Evolutionary conservation across 53 echinoderm and acorn worm genomes (phyloP).

Genomic region (Zoroaster sp.): DNA sequence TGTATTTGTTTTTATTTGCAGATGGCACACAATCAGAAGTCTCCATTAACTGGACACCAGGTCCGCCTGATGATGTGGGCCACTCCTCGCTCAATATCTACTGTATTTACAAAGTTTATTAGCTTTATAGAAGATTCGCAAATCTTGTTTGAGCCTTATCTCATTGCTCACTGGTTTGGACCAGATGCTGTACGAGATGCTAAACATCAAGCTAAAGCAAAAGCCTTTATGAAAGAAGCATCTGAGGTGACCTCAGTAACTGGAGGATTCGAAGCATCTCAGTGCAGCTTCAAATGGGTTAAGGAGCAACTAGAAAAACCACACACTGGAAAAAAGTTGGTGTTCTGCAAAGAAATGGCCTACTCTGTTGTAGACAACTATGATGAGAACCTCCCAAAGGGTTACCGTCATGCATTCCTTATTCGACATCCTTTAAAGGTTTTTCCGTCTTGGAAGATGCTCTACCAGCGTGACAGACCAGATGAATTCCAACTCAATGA

Average conservation of each 20-base stretch:
- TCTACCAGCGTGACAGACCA: neutral
- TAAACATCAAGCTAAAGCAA: neutral
- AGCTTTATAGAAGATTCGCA: neutral
- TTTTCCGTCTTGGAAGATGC: neutral
- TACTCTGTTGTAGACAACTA: neutral
- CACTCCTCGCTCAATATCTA: neutral
- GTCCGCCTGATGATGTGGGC: neutral
- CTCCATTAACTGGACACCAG: too few relatives aligned
- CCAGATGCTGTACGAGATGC: neutral
- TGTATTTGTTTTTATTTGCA: too few relatives aligned
- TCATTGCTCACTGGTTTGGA: neutral
- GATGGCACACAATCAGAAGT: too few relatives aligned
- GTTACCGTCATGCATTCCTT: neutral
- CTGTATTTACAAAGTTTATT: neutral
- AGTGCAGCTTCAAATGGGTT: neutral
- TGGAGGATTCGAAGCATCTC: neutral
- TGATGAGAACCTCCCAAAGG: neutral
- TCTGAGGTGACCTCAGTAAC: neutral
- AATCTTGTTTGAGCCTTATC: neutral
- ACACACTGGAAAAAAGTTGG: neutral
- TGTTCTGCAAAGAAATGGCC: constrained; percentile 13
- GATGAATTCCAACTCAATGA: neutral
- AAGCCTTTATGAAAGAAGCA: neutral
- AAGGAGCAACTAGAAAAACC: neutral
- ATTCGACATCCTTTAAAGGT: constrained; percentile 22